Evolutionary conservation across 2,888 invertebrate species (phyloP), one percentile per base, ranked within the genome.

Genomic region (Myopa testacea): DNA sequence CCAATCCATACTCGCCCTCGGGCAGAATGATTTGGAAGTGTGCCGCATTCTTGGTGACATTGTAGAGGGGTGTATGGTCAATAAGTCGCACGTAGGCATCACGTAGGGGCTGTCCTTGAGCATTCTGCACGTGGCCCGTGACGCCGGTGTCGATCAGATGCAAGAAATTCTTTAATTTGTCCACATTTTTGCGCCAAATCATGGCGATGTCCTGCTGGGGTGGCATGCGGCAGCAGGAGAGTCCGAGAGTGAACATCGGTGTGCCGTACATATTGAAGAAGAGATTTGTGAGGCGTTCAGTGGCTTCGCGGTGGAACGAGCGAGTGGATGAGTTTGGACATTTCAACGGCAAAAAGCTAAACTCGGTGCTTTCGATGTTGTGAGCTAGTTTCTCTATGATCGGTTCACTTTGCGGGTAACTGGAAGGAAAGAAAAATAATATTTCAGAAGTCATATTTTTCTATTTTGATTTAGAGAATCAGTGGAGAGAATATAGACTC

Each of bases 181-280:
- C 90, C 73, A 94, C 85, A 84, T 93, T 93, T 78, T 93, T 92
- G 81, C 93, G 91, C 95, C 95, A 96, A 10, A 94, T 91, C 80
- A 91, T 91, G 0, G 93, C 93, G n/a, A 96, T 91, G 69, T 92
- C 91, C 0, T 86, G 88, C n/a, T 92, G 91, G 0, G 88, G 84
- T 0, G 97, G 96, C 92, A 95, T 95, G 82, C 94, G 94, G 86
- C 97, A 97, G 84, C 97, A 97, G 76, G 93, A 93, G 40, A 97
- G 87, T 26, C 95, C 94, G 4, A 93, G 91, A 0, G 94, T 93
- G 71, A 94, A 90, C 86, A 95, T 90, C 0, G 95, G 93, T 1
- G 92, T 91, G 74, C 92, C 90, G 82, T 92, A 94, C 83, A 92
- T 91, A 45, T 92, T 91, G 80, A 91, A 92, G 19, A 95, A 86